phyloP scores from a whole-genome alignment of 2,113 vertebrate species.

The Polyodon spathula region DNA sequence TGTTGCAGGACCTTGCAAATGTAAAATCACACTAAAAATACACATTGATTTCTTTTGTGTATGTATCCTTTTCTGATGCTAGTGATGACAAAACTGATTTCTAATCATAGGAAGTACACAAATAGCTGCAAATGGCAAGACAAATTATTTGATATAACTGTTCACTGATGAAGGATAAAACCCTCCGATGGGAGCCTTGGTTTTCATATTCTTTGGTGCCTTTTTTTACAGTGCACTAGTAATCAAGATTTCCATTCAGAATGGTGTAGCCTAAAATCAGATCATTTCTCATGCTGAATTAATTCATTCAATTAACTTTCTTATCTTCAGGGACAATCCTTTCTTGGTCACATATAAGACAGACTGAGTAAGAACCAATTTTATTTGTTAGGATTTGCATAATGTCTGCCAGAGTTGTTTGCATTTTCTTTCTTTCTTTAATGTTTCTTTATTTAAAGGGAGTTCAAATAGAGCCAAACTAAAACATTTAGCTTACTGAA shows the following conservation, averaged over 20 bases:
- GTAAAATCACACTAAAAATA: conserved; percentile 26
- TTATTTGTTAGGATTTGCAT: too few relatives aligned
- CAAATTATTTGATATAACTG: conserved; percentile 30
- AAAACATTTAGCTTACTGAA: too few relatives aligned
- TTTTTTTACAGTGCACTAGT: conserved; percentile 1
- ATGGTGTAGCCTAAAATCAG: not conserved
- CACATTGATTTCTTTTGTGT: conserved; percentile 32
- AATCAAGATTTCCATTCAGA: conserved; percentile 21
- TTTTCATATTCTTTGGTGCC: not conserved
- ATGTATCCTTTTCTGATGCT: conserved; percentile 25
- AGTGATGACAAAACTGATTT: conserved; percentile 31
- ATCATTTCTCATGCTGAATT: conserved; percentile 4
- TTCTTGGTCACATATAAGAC: not conserved
- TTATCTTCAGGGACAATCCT: conserved; percentile 5
- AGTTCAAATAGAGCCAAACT: too few relatives aligned
- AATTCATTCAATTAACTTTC: conserved; percentile 11
- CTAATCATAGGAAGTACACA: conserved; percentile 29
- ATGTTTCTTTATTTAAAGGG: too few relatives aligned
- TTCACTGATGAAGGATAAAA: too few relatives aligned
- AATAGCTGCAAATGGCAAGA: conserved; percentile 31
- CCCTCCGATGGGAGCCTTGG: not conserved
- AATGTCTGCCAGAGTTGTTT: too few relatives aligned
- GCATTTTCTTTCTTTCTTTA: too few relatives aligned
- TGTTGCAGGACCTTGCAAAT: conserved; percentile 23
- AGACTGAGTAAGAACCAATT: conserved; percentile 7